A percentile compares a stretch with the other conserved stretches of the same genome.
These are phyloP conservation scores for Cercocebus atys DNA, from an alignment of 2,113 vertebrate species.

Conservation along the genomic window DNA sequence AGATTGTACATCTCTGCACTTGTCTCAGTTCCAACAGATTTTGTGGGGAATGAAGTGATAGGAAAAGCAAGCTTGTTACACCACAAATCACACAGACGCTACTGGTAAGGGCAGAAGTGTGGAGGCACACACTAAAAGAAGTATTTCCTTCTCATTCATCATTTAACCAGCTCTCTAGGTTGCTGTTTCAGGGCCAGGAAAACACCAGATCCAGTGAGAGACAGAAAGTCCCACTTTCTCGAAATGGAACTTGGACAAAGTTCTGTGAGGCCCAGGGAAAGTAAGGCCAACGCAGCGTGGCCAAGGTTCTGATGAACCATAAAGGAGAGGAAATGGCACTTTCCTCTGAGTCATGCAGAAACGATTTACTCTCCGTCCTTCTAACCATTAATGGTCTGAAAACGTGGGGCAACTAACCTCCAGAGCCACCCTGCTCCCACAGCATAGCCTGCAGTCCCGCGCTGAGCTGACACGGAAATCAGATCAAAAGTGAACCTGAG, in stretches of 20 bases:
- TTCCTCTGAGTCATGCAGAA: slow-evolving; percentile 58
- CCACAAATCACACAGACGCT: not conserved
- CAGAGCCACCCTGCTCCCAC: slow-evolving; percentile 53
- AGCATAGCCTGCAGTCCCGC: slow-evolving; percentile 23
- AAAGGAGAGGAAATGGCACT: slow-evolving; percentile 61
- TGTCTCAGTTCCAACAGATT: not conserved
- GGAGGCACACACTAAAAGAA: not conserved
- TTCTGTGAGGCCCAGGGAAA: slow-evolving; percentile 49
- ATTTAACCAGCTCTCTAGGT: not conserved
- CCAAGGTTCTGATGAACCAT: slow-evolving; percentile 42
- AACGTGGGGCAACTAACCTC: slow-evolving; percentile 56
- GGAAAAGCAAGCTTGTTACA: not conserved
- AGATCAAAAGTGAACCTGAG: slow-evolving; percentile 82
- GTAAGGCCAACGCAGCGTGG: not conserved
- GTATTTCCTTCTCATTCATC: not conserved
- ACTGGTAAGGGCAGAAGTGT: not conserved
- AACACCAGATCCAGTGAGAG: not conserved
- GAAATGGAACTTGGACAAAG: slow-evolving; percentile 15
- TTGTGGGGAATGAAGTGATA: not conserved
- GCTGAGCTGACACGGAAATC: slow-evolving; percentile 75
- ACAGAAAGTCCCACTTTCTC: slow-evolving; percentile 22
- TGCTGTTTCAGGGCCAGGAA: not conserved
- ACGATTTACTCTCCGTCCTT: slow-evolving; percentile 64
- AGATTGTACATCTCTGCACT: not conserved
- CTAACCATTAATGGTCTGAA: slow-evolving; percentile 67